Percentiles rank a stretch among this genome's conserved stretches.
Conservation (phyloP, 2,888 invertebrate species). For the Sarcophaga rosellei region DNA sequence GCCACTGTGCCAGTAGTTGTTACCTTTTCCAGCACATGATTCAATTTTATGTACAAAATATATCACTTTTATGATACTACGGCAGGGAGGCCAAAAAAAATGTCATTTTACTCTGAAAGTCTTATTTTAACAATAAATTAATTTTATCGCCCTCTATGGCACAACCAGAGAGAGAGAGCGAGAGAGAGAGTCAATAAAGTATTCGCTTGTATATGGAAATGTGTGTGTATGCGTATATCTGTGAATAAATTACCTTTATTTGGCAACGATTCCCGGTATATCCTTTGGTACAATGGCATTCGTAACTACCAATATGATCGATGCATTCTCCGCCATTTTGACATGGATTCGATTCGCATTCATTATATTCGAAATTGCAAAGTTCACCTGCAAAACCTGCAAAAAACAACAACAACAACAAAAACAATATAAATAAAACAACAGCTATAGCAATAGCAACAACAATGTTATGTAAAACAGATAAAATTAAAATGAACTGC, state of each 20-base stretch:
- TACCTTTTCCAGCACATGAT: too few relatives aligned
- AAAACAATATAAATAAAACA: conserved; percentile 15
- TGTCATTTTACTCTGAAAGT: background rate
- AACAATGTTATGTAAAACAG: background rate
- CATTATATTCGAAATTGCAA: conserved; percentile 89
- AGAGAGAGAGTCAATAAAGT: too few relatives aligned
- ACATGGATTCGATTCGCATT: conserved; percentile 89
- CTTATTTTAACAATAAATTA: conserved; percentile 17
- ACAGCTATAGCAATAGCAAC: background rate
- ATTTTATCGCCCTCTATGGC: background rate
- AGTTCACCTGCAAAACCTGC: conserved; percentile 88
- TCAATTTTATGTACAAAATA: conserved; percentile 23
- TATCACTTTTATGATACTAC: too few relatives aligned
- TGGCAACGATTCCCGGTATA: conserved; percentile 87
- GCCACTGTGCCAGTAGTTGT: too few relatives aligned
- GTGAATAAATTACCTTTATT: conserved; percentile 83
- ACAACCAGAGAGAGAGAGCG: too few relatives aligned
- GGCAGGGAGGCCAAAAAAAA: background rate
- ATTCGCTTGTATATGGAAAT: background rate
- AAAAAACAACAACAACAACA: conserved; percentile 46
- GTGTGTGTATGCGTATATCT: background rate
- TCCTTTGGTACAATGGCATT: conserved; percentile 87
- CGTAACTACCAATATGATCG: conserved; percentile 87
- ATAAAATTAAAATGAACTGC: conserved; percentile 35
- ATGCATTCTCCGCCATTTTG: conserved; percentile 88